Base-by-base conservation (phyloP, 2,113 vertebrate genomes). In the Saccopteryx bilineata region DNA sequence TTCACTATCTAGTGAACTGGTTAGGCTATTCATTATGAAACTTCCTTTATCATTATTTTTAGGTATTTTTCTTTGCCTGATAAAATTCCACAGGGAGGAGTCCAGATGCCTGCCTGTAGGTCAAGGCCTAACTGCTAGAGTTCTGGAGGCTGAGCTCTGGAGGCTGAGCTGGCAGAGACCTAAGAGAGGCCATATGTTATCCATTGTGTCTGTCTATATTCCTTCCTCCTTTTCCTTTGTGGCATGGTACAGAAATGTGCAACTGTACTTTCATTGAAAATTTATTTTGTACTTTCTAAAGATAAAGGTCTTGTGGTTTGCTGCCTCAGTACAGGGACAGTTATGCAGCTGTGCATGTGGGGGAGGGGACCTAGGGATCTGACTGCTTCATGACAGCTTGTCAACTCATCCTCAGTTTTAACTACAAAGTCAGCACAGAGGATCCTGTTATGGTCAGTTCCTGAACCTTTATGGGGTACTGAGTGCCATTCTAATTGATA, bases 1-100 rank as follows among this genome's bases (percentile, higher is more conserved):
- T 75, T 85, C 4, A 52, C 80, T 80, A 4, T 85, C 17, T 88
- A 21, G 26, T 85, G 15, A 39, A 87, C 58, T 90, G 14, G 7
- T 85, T 91, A 66, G 78, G 50, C 6, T 52, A 1, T 66, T 80
- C 58, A 15, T 93, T 83, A 31, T 5, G 24, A 87, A 95, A 93
- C 28, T 0, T 39, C 15, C 15, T 94, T 39, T 85, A 0, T 89
- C 14, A 50, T 78, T 86, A 85, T 86, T 93, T 96, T 96, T 90
- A 93, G n/a, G 9, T 88, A 7, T 24, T 89, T 83, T 93, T 94
- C 65, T 91, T 92, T 52, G 39, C 7, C 65, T 90, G 50, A 33
- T 92, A 87, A 87, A 94, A 84, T 92, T 82, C 72, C 68, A 58
- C 66, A 72, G 54, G 74, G 52, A 90, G 90, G 71, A 72, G 31